Evolutionary conservation across 2,888 invertebrate species (phyloP).

Genomic region (Homarus gammarus): DNA sequence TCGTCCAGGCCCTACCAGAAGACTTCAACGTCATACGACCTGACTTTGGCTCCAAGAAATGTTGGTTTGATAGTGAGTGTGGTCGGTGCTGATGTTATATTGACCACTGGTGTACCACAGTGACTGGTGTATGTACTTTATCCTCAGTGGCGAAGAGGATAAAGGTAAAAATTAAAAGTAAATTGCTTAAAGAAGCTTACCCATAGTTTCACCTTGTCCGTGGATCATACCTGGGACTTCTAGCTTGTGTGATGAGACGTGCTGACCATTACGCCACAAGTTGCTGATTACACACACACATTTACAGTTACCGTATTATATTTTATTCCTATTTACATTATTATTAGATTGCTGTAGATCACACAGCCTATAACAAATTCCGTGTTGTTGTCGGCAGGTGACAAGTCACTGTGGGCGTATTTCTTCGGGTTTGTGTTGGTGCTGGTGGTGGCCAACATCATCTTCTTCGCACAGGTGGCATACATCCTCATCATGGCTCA

Average conservation of each 20-base stretch:
- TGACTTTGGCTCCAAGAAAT: conserved; percentile 34
- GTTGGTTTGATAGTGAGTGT: conserved; percentile 58
- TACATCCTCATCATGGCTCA: conserved; percentile 63
- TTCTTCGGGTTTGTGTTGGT: conserved; percentile 65
- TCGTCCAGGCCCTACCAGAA: conserved; percentile 47
- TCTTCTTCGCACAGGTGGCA: conserved; percentile 55
- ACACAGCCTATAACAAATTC: no score
- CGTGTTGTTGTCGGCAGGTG: conserved; percentile 19
- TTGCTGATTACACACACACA: not conserved
- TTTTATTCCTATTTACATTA: not conserved
- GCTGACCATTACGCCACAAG: no score
- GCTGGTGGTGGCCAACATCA: conserved; percentile 58
- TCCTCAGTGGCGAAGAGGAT: no score
- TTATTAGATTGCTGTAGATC: not conserved
- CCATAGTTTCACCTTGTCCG: no score
- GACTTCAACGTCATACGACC: conserved; percentile 47
- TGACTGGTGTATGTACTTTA: no score
- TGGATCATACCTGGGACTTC: no score
- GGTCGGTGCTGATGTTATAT: no score
- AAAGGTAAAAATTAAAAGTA: no score
- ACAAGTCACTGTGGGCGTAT: conserved; percentile 48
- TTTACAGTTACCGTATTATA: not conserved
- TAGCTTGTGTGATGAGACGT: not conserved
- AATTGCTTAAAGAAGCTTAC: no score
- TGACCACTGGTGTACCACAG: no score